phyloP scores from a whole-genome alignment of 2,888 invertebrate species.

The Octodonta nipae region DNA sequence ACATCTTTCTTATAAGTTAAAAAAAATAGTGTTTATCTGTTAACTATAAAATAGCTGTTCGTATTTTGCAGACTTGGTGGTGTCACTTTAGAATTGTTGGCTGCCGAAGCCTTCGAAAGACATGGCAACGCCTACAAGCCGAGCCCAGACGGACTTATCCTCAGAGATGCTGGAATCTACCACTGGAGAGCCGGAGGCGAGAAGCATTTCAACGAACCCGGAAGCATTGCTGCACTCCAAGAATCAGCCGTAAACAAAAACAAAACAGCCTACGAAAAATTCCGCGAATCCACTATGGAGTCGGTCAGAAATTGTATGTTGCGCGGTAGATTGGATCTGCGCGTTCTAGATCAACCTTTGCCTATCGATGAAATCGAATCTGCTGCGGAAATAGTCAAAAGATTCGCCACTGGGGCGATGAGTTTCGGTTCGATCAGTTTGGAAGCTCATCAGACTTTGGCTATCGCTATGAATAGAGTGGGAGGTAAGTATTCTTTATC shows the following conservation, averaged over 20 bases:
- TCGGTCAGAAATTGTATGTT: conserved; percentile 76
- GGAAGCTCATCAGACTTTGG: conserved; percentile 90
- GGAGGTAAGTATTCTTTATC: conserved; percentile 11
- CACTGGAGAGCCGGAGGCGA: conserved; percentile 97
- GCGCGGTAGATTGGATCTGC: conserved; percentile 83
- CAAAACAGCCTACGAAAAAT: conserved; percentile 69
- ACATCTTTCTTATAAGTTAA: too few relatives aligned
- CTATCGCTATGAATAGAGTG: conserved; percentile 87
- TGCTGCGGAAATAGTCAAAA: conserved; percentile 86
- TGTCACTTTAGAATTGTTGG: conserved; percentile 77
- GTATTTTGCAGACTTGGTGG: conserved; percentile 52
- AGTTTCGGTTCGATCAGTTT: conserved; percentile 68
- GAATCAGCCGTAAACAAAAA: conserved; percentile 79
- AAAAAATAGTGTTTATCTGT: too few relatives aligned
- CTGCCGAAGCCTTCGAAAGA: conserved; percentile 70
- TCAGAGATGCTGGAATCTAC: conserved; percentile 76
- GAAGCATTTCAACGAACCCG: conserved; percentile 93
- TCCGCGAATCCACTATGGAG: conserved; percentile 73
- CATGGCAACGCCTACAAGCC: conserved; percentile 63
- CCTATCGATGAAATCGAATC: conserved; percentile 82
- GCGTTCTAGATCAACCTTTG: conserved; percentile 62
- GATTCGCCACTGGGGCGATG: conserved; percentile 69
- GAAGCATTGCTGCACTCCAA: conserved; percentile 59
- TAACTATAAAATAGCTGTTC: too few relatives aligned
- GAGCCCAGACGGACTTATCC: conserved; percentile 54